Base-by-base conservation (phyloP, 1,140 invertebrate species). In the Drosophila seguyi region DNA sequence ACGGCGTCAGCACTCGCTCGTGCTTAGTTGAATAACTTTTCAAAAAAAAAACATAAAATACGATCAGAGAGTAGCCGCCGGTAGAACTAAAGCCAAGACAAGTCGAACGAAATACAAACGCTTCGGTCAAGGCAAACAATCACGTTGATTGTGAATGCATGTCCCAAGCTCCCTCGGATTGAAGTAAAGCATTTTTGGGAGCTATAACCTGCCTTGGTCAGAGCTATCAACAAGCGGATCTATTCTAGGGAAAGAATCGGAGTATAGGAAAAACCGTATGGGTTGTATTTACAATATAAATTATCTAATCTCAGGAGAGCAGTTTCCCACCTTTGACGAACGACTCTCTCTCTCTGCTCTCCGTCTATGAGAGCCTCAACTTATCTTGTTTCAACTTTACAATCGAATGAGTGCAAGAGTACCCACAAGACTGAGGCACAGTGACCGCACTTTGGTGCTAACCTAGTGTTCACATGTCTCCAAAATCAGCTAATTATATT, bases 21-120 rank as follows among this genome's bases (percentile, higher is more conserved):
- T 68, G 52, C 44, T 50, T 76, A 66, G 78, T 85, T 74, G 60
- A 85, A 67, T 85, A 74, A 79, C 74, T 68, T 81, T 75, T 56
- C 38, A 38, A 78, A 73, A 69, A 58, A 39, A 55, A 74, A 82
- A 59, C n/a, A 42, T 42, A 55, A 74, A 82, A 59, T 18, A 42
- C 52, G 55, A 44, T 38, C 39, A 61, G 41, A 61, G 41, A 56
- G 57, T n/a, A 44, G 44, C 13, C 20, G 58, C 10, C n/a, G 58
- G 58, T 55, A 75, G 71, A 75, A 74, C 57, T 14, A 29, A 67
- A 61, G 18, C 7, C 31, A 11, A 44, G n/a, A 7, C 20, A 22
- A 41, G 20, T 41, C 50, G 50, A n/a, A 55, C 50, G 36, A 63
- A 36, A 44, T 27, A 16, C 29, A 45, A 66, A 44, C 16, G 36